Base-by-base conservation (phyloP, 2,797 vertebrate genomes). In the Parauchenoglanis ngamensis region DNA sequence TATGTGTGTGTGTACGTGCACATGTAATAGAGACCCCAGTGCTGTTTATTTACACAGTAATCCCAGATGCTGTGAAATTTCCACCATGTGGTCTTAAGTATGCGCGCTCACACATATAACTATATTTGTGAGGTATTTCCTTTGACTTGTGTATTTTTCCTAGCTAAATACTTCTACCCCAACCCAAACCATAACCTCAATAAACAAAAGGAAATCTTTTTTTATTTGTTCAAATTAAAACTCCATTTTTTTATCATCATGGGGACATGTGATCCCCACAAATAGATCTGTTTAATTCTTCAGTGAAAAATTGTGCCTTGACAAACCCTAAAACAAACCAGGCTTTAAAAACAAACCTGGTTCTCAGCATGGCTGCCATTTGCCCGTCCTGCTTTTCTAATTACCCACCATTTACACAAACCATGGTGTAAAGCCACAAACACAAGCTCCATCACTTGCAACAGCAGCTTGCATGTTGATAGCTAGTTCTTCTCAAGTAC, bases 41-140 rank as follows among this genome's bases (percentile, higher is more conserved):
- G 92, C 93, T 95, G 92, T 96, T 96, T 96, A 95, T 96, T 96
- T 95, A 95, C 95, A 94, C 94, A 94, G 93, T 94, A 95, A 95
- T 94, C 93, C 93, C 95, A 95, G 94, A 94, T 91, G 92, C 95
- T 96, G 94, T 94, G 93, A 95, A 95, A 94, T 92, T 94, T 93
- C 92, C 93, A 93, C 93, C 94, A 94, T 90, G 91, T 93, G 94
- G 93, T 93, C 84, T 88, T 77, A 86, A 90, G 93, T 93, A 92
- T 92, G 91, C 57, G 10, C 23, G n/a, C 67, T 44, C 83, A 76
- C 73, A 76, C 46, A 76, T 3, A 49, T 8, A 77, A 67, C 63
- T 83, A 83, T 83, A 83, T 83, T 68, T 83, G 46, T 67, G 19
- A 52, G n/a, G 61, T 67, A 83, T 83, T 83, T 83, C 63, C 81